A percentile compares a stretch with the other conserved stretches of the same genome.
Conservation (phyloP, 2,888 invertebrate species). For the Punctoribates punctum region DNA sequence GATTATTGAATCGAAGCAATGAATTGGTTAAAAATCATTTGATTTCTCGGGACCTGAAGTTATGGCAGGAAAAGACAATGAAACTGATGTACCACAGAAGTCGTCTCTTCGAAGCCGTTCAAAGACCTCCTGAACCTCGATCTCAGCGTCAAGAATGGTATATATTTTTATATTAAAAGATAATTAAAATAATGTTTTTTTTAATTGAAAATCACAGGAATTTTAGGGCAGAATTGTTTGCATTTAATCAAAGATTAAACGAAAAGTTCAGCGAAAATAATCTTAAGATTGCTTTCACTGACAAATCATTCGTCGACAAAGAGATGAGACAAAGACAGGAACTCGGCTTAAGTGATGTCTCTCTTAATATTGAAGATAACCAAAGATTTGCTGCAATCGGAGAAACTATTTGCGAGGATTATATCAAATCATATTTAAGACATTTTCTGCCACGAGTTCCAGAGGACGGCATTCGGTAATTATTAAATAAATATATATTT, state of each 20-base stretch:
- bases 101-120: slow-evolving; percentile 28
- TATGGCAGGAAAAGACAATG: slow-evolving; percentile 41
- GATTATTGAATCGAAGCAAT: neutral
- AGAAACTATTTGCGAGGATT: slow-evolving; percentile 63
- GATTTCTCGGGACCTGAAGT: neutral
- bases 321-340: slow-evolving; percentile 67
- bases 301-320: slow-evolving; percentile 69
- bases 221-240: slow-evolving; percentile 76
- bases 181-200: no score
- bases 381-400: slow-evolving; percentile 66
- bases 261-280: slow-evolving; percentile 72
- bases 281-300: slow-evolving; percentile 72
- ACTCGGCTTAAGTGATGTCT: slow-evolving; percentile 60
- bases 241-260: slow-evolving; percentile 77
- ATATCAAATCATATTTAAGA: slow-evolving; percentile 66
- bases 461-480: slow-evolving; percentile 65
- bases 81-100: slow-evolving; percentile 41
- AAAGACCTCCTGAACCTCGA: neutral
- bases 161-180: no score
- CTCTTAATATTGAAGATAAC: slow-evolving; percentile 65
- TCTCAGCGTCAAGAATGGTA: slow-evolving; percentile 41
- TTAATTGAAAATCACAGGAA: slow-evolving; percentile 69
- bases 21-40: neutral
- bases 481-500: slow-evolving; percentile 40
- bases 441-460: slow-evolving; percentile 69